Percentiles rank a stretch among this genome's conserved stretches.
Conservation (phyloP, 2,797 vertebrate genomes). For the Sphaeramia orbicularis region DNA sequence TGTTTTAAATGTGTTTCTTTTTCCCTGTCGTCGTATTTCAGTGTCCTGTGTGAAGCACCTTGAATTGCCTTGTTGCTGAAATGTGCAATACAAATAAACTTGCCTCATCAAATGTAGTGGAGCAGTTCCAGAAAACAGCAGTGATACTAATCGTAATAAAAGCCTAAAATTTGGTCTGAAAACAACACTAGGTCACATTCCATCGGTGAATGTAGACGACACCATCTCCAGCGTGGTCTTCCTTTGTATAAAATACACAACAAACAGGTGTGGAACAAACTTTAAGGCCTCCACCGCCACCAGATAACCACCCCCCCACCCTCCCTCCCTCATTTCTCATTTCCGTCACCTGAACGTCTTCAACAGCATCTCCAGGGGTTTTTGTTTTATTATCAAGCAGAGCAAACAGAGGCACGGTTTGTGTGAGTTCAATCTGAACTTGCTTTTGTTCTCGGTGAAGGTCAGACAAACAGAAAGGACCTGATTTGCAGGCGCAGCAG, state of each 20-base stretch:
- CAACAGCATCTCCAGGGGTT: conserved; percentile 2
- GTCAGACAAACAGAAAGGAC: conserved; percentile 29
- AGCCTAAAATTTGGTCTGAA: no score
- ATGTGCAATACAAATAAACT: no score
- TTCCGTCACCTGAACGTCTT: conserved; percentile 20
- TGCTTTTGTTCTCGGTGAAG: conserved; percentile 42
- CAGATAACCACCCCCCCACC: conserved; percentile 26
- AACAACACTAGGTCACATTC: no score
- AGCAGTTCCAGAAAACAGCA: no score
- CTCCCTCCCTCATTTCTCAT: conserved; percentile 10
- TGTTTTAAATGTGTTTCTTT: no score
- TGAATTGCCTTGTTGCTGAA: no score
- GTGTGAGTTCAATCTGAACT: conserved; percentile 29
- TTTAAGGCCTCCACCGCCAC: conserved; percentile 23
- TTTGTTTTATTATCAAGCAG: conserved; percentile 13
- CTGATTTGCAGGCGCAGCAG: conserved; percentile 29
- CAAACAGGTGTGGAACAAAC: conserved; percentile 42
- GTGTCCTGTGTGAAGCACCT: no score
- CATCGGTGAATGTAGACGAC: no score
- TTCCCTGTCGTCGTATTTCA: no score
- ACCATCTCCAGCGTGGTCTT: background rate
- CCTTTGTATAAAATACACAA: conserved; percentile 2
- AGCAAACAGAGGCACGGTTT: conserved; percentile 31
- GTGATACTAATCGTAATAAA: no score
- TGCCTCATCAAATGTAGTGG: no score